A percentile compares a stretch with the other conserved stretches of the same genome.
Evolutionary conservation across 2,113 vertebrate species (phyloP).

Genomic region (Lates calcarifer): DNA sequence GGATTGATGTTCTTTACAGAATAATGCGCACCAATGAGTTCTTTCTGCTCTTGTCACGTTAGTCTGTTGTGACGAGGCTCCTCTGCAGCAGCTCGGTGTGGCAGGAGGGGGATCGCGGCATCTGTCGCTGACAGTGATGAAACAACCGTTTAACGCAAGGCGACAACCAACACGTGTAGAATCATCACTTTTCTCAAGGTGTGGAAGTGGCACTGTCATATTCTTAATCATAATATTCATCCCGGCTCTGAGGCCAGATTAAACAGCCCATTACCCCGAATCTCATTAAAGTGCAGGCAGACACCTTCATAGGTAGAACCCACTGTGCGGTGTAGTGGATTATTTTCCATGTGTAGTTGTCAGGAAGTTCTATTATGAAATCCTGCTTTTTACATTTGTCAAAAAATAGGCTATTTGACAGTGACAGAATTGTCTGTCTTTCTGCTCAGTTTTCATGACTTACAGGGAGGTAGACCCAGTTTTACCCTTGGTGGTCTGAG

Average conservation of each 20-base stretch:
- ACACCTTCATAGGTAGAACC: slow-evolving; percentile 41
- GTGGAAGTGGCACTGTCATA: slow-evolving; percentile 77
- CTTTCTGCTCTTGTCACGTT: slow-evolving; percentile 45
- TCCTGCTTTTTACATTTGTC: background rate
- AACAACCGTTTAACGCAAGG: slow-evolving; percentile 76
- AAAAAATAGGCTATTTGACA: background rate
- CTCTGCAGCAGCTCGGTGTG: slow-evolving; percentile 48
- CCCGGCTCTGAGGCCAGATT: slow-evolving; percentile 69
- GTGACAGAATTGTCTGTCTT: background rate
- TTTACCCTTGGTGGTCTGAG: too few species aligned
- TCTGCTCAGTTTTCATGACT: background rate
- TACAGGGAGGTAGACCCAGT: too few species aligned
- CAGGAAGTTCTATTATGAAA: slow-evolving; percentile 17
- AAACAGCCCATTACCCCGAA: slow-evolving; percentile 74
- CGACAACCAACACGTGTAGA: slow-evolving; percentile 78
- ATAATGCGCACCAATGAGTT: slow-evolving; percentile 35
- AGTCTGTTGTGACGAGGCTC: slow-evolving; percentile 40
- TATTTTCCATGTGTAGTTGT: background rate
- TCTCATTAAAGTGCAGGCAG: slow-evolving; percentile 70
- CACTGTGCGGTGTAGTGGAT: slow-evolving; percentile 9
- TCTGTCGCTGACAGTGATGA: slow-evolving; percentile 80
- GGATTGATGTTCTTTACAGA: slow-evolving; percentile 49
- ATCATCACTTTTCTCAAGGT: slow-evolving; percentile 79
- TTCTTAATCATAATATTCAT: slow-evolving; percentile 81
- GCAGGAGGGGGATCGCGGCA: slow-evolving; percentile 50